Percentiles rank a stretch among this genome's conserved stretches.
These are phyloP conservation scores for Eristalinus aeneus DNA, from an alignment of 2,888 invertebrate genomes.

Conservation along the genomic window DNA sequence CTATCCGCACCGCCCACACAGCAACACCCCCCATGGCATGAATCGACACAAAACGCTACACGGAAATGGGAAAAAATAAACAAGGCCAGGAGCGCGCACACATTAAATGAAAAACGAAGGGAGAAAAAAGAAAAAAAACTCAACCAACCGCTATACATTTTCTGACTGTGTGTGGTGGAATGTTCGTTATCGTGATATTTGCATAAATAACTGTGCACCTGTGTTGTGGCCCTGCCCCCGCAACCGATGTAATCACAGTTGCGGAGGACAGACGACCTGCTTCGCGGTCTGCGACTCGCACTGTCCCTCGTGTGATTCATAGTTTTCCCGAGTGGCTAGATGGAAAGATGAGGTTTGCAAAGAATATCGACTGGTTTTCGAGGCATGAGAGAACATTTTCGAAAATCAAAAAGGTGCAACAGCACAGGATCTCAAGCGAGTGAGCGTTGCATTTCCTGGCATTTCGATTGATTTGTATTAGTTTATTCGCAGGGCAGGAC, in stretches of 20 bases:
- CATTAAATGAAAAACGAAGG: not conserved
- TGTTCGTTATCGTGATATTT: slow-evolving; percentile 57
- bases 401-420: slow-evolving; percentile 72
- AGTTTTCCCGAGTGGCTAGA: not conserved
- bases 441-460: slow-evolving; percentile 4
- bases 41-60: slow-evolving; percentile 9
- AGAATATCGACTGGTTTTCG: slow-evolving; percentile 61
- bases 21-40: slow-evolving; percentile 43
- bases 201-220: slow-evolving; percentile 42
- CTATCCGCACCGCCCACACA: not conserved
- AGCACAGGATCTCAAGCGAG: slow-evolving; percentile 65
- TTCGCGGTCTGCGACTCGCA: not conserved
- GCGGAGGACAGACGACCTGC: not conserved
- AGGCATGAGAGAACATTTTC: slow-evolving; percentile 69
- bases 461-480: not conserved
- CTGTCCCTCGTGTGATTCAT: slow-evolving; percentile 7
- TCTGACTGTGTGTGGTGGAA: slow-evolving; percentile 9
- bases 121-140: no score
- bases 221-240: not conserved
- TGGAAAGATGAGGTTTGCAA: slow-evolving; percentile 68
- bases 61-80: slow-evolving; percentile 10
- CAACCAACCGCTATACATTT: not conserved
- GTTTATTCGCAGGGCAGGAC: slow-evolving; percentile 23
- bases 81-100: slow-evolving; percentile 11
- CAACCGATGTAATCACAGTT: slow-evolving; percentile 1